Base-by-base conservation (phyloP, 92 coral and sea anemone genomes). In the Pocillopora meandrina region DNA sequence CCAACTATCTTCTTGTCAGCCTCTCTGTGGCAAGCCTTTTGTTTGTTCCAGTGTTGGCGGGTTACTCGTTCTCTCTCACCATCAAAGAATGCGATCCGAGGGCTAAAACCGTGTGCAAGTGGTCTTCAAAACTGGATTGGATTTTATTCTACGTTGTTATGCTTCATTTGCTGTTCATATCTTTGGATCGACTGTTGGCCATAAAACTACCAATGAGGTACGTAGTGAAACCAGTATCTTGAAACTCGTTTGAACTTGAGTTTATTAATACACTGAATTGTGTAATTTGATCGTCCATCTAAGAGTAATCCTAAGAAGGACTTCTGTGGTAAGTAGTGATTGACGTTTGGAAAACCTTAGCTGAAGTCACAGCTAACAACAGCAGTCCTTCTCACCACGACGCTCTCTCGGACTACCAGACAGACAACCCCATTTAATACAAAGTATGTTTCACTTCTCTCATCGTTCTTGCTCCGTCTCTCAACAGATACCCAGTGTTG, bases 151-250 rank as follows among this genome's bases (percentile, higher is more conserved):
- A 80, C 17, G 86, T 82, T 61, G 79, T 82, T 26, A 82, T 82
- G 72, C 61, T 17, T 20, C 86, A 82, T 34, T 47, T 82, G n/a
- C 31, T 56, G 10, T 18, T 73, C 2, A 82, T 82, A 31, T 72
- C 79, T 9, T 55, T 82, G 80, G 86, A 82, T 82, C 86, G 86
- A 13, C 72, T 82, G 16, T 26, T 82, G 26, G 79, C 86, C 18
- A 74, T 82, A 35, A 82, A 82, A 23, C 73, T 20, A 72, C 86
- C 86, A 18, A 71, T 82, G 79, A 82, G 86, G 86, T 82, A 60
- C 6, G 79, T 72, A 47, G 36, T 26, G 16, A 14, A 9, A 56
- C 13, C 55, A 0, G 47, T 10, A 11, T 20, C 47, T 31, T 36
- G 15, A 15, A 14, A 0, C 11, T 36, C 21, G 2, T 69, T 23